Percentiles rank a stretch among this genome's conserved stretches.
Conservation (phyloP, 2,888 invertebrate species). For the Idaea straminata region DNA sequence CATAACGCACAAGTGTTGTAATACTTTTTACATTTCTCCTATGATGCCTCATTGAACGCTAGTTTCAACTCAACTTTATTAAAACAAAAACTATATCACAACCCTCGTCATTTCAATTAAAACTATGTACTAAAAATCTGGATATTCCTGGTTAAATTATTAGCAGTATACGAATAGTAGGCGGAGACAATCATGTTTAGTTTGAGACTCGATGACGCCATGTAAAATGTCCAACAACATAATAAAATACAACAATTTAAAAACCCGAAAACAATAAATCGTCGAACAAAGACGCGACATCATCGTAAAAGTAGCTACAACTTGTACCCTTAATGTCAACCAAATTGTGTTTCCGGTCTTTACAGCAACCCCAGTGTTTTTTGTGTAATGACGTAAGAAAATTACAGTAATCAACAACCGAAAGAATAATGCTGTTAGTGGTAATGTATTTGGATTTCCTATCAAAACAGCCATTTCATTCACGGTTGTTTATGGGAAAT, state of each 20-base stretch:
- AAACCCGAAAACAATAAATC: background rate
- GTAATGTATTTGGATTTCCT: background rate
- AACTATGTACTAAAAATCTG: no score
- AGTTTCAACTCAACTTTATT: no score
- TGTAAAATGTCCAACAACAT: no score
- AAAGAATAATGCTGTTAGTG: background rate
- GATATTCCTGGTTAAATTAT: no score
- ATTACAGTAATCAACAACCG: conserved; percentile 38
- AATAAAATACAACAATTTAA: background rate
- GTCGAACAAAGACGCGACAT: background rate
- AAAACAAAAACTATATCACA: no score
- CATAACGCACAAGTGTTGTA: no score
- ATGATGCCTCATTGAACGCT: no score
- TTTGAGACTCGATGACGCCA: no score
- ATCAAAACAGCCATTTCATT: background rate
- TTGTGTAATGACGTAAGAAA: conserved; percentile 37
- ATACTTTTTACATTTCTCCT: no score
- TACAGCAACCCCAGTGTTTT: conserved; percentile 29
- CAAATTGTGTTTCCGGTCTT: background rate
- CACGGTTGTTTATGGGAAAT: background rate
- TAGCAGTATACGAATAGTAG: no score
- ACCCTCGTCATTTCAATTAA: no score
- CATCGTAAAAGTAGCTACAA: background rate
- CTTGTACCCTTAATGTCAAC: background rate
- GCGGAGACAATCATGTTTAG: no score